Percentiles rank a stretch among this genome's conserved stretches.
phyloP scores from a whole-genome alignment of 2,888 invertebrate species.

The Deilephila porcellus region DNA sequence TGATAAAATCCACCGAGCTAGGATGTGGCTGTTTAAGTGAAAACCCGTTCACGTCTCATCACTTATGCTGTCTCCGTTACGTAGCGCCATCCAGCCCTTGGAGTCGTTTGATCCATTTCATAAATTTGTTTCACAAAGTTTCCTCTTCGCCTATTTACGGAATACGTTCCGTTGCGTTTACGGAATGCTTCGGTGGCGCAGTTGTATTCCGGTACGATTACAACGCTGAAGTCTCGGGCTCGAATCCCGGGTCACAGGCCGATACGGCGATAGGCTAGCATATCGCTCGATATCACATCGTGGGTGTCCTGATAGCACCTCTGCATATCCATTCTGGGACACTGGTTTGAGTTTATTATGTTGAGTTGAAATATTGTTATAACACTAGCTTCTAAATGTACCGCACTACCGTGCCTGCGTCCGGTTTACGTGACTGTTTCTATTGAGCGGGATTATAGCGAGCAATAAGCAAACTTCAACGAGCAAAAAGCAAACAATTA shows the following conservation, averaged over 20 bases:
- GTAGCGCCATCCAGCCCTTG: slow-evolving; percentile 49
- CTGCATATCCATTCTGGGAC: no score
- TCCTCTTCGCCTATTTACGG: slow-evolving; percentile 56
- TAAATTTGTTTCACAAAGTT: slow-evolving; percentile 71
- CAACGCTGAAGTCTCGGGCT: no score
- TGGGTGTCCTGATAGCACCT: no score
- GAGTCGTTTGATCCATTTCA: slow-evolving; percentile 70
- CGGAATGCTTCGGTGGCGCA: no score
- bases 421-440: neutral
- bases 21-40: neutral
- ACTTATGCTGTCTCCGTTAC: slow-evolving; percentile 35
- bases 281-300: no score
- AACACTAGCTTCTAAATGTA: slow-evolving; percentile 43
- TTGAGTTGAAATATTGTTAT: slow-evolving; percentile 57
- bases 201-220: no score
- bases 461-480: neutral
- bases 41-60: slow-evolving; percentile 32
- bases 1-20: neutral
- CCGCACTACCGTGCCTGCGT: neutral
- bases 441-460: neutral
- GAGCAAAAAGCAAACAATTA: slow-evolving; percentile 7
- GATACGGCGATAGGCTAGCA: no score
- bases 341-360: slow-evolving; percentile 5
- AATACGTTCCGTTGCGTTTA: slow-evolving; percentile 47
- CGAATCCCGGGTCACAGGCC: no score